A percentile compares a stretch with the other conserved stretches of the same genome.
These are phyloP conservation scores for Vesta saturnalis DNA, from an alignment of 2,888 invertebrate species.

Conservation along the genomic window DNA sequence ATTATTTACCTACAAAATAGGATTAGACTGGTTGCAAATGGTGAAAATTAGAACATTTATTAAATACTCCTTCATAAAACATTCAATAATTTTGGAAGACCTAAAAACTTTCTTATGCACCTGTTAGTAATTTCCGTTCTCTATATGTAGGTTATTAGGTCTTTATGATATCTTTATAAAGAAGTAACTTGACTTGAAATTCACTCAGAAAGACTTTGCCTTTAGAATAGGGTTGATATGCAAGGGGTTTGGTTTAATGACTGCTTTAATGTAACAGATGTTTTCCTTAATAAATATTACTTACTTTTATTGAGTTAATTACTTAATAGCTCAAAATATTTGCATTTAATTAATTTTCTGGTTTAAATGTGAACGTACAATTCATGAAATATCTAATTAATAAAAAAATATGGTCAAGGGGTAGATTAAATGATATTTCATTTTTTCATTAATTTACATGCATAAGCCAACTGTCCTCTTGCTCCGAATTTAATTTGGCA, in stretches of 20 bases:
- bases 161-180: conserved; percentile 56
- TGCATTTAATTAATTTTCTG: too few species aligned
- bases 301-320: too few species aligned
- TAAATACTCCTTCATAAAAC: not conserved
- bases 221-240: conserved; percentile 1
- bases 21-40: too few species aligned
- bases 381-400: not conserved
- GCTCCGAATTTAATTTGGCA: conserved; percentile 50
- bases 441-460: not conserved
- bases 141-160: conserved; percentile 56
- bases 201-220: conserved; percentile 29
- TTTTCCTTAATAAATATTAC: too few species aligned
- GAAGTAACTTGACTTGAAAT: conserved; percentile 34
- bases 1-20: too few species aligned
- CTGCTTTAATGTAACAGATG: not conserved
- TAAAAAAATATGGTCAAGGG: not conserved
- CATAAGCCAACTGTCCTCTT: conserved; percentile 43
- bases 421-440: not conserved
- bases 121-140: conserved; percentile 27
- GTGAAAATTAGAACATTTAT: not conserved
- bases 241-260: not conserved
- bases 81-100: conserved; percentile 13
- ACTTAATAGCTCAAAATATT: too few species aligned
- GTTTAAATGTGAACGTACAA: not conserved
- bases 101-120: conserved; percentile 28